These are phyloP conservation scores for Cisticola juncidis DNA, from an alignment of 2,113 vertebrate genomes.

Conservation along the genomic window DNA sequence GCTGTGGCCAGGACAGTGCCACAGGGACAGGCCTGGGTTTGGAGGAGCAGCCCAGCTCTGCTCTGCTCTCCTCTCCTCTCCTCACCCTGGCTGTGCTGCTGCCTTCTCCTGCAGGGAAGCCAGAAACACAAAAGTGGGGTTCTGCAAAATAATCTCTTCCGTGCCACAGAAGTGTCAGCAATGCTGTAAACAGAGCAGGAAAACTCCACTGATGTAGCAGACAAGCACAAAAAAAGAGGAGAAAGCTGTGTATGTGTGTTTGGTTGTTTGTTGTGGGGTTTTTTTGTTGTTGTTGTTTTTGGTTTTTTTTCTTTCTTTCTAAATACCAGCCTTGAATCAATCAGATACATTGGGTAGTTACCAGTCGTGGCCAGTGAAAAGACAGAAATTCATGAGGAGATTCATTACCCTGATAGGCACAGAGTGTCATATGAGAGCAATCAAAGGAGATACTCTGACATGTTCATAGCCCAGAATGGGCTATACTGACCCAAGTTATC, in stretches of 20 bases:
- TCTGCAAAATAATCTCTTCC: background rate
- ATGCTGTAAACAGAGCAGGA: background rate
- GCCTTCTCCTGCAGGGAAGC: background rate
- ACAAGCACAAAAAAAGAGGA: background rate
- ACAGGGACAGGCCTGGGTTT: background rate
- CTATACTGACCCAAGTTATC: background rate
- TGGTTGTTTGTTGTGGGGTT: too few species aligned
- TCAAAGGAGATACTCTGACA: background rate
- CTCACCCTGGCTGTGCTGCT: background rate
- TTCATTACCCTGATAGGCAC: background rate
- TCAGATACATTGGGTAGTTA: background rate
- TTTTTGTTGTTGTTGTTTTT: too few species aligned
- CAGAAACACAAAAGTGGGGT: background rate
- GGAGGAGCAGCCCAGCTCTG: background rate
- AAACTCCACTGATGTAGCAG: background rate
- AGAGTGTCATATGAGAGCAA: background rate
- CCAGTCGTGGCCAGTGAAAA: background rate
- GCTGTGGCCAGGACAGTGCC: background rate
- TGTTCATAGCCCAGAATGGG: background rate
- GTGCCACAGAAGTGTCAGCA: background rate
- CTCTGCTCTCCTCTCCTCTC: too few species aligned
- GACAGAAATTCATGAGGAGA: background rate
- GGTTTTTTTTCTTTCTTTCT: too few species aligned
- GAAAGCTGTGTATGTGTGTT: background rate
- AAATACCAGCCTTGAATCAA: background rate